Conservation (phyloP, 2,888 invertebrate species). For the Apamea monoglypha region DNA sequence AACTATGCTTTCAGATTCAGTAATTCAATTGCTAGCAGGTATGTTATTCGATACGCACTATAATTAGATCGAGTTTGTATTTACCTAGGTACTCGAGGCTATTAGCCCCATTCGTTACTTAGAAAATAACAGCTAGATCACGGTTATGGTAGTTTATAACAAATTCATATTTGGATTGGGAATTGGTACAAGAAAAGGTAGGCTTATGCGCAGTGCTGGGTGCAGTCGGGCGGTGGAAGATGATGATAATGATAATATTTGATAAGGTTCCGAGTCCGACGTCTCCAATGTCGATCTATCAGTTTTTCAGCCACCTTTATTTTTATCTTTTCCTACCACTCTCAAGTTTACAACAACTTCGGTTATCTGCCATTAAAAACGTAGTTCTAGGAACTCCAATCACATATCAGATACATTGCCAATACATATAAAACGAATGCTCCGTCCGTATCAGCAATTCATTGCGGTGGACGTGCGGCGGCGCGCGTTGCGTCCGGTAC, state of each 20-base stretch:
- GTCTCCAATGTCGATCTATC: neutral
- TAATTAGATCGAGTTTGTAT: conserved; percentile 12
- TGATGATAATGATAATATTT: neutral
- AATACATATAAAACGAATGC: conserved; percentile 56
- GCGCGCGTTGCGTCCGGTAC: neutral
- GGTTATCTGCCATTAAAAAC: conserved; percentile 21
- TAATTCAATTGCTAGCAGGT: conserved; percentile 16
- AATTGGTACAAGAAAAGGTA: too few species aligned
- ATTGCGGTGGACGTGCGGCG: conserved; percentile 41
- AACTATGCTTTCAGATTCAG: conserved; percentile 14
- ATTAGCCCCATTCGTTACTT: neutral
- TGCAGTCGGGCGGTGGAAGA: too few species aligned
- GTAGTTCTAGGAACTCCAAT: conserved; percentile 23
- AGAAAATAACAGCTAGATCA: neutral
- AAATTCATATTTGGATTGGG: neutral
- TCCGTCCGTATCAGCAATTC: conserved; percentile 55
- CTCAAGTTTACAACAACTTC: neutral
- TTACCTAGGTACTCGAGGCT: neutral
- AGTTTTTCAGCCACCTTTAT: neutral
- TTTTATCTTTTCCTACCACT: neutral
- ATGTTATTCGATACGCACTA: conserved; percentile 5
- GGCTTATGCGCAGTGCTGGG: neutral
- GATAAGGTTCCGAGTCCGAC: neutral
- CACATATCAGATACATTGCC: conserved; percentile 57
- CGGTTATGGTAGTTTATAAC: neutral